A percentile compares a stretch with the other conserved stretches of the same genome.
Conservation (phyloP, 2,888 invertebrate species). For the Odontothrips loti region DNA sequence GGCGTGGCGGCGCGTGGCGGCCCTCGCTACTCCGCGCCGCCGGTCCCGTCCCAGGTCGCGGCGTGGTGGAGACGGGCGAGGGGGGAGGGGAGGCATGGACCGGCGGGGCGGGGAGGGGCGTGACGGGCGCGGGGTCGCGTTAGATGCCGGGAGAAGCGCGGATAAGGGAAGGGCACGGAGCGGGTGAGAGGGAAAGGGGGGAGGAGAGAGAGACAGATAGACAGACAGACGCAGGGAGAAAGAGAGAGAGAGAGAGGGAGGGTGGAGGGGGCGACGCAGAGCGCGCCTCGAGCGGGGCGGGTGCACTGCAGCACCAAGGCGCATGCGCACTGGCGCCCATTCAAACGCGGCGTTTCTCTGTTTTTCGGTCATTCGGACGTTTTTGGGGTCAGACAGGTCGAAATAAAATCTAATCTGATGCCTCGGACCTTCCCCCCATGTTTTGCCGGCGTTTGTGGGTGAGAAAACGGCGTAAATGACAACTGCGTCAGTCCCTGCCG, state of each 20-base stretch:
- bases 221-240: no score
- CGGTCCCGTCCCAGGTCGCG: constrained; percentile 6
- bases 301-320: constrained; percentile 40
- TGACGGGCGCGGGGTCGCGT: constrained; percentile 9
- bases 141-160: constrained; percentile 11
- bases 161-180: no score
- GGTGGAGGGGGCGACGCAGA: constrained; percentile 39
- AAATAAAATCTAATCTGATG: no score
- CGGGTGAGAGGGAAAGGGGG: constrained; percentile 44
- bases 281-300: constrained; percentile 41
- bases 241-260: constrained; percentile 40
- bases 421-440: no score
- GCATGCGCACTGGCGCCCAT: constrained; percentile 36
- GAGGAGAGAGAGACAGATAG: constrained; percentile 37
- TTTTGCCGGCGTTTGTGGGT: constrained; percentile 13
- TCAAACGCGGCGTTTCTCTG: background rate
- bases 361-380: background rate
- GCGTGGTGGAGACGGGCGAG: background rate
- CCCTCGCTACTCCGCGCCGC: background rate
- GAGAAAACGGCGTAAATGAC: constrained; percentile 36
- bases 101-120: background rate
- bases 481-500: constrained; percentile 43
- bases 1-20: background rate
- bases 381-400: no score
- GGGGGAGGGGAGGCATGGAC: background rate